These are phyloP conservation scores for Numenius arquata DNA, from an alignment of 2,113 vertebrate species.

Conservation along the genomic window DNA sequence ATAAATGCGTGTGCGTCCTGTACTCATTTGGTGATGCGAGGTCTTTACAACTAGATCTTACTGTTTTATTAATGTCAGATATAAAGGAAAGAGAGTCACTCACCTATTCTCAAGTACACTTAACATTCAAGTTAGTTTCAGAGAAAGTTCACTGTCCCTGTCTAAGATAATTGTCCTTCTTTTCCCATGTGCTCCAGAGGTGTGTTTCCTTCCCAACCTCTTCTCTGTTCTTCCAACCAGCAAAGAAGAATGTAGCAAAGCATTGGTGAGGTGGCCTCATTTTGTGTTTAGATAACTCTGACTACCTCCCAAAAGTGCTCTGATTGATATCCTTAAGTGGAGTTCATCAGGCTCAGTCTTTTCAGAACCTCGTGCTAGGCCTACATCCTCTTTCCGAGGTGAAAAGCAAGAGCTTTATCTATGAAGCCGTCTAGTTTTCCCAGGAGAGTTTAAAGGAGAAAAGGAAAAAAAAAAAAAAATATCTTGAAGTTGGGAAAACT, in stretches of 20 bases:
- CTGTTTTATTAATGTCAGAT: background rate
- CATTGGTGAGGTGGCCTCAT: background rate
- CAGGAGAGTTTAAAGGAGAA: background rate
- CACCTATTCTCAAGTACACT: background rate
- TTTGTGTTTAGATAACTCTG: background rate
- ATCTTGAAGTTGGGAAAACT: background rate
- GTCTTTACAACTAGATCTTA: background rate
- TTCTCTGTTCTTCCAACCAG: constrained; percentile 13
- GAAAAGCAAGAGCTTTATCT: constrained; percentile 7
- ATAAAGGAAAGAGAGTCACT: background rate
- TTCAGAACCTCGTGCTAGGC: background rate
- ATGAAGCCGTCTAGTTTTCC: background rate
- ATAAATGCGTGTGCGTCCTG: background rate
- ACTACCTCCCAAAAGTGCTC: constrained; percentile 44
- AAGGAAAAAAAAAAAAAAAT: background rate
- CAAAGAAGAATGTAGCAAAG: constrained; percentile 58
- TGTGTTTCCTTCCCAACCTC: background rate
- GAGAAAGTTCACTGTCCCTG: background rate
- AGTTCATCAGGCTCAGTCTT: background rate
- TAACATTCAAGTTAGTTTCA: background rate
- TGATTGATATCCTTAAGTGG: background rate
- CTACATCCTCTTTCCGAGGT: background rate
- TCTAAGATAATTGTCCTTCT: background rate
- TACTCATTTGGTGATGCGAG: background rate
- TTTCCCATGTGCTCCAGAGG: background rate